Evolutionary conservation across 2,113 vertebrate genomes (phyloP).

Genomic region (Nerophis lumbriciformis): DNA sequence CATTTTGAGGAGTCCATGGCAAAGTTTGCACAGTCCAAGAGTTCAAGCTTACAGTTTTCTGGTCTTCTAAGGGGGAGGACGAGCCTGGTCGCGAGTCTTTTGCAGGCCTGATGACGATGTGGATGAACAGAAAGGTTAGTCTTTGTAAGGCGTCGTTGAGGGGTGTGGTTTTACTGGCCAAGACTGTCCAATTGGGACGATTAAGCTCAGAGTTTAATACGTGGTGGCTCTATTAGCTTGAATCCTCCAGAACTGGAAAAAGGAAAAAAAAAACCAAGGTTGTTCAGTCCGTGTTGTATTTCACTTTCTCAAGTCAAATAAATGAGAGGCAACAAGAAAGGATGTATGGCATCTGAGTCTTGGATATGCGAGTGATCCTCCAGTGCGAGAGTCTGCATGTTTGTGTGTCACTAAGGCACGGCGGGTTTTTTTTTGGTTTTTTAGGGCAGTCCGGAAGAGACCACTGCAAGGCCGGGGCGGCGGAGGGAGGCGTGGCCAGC

Average conservation of each 20-base stretch:
- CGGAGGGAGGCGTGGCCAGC: slow-evolving; percentile 83
- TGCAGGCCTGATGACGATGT: slow-evolving; percentile 72
- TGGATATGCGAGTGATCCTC: slow-evolving; percentile 24
- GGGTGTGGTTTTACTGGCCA: slow-evolving; percentile 39
- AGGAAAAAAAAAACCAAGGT: neutral
- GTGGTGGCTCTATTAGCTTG: slow-evolving; percentile 71
- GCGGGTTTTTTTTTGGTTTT: slow-evolving; percentile 93
- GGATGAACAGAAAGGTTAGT: slow-evolving; percentile 46
- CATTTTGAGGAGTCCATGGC: slow-evolving; percentile 78
- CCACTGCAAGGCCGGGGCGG: slow-evolving; percentile 93
- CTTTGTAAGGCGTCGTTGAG: slow-evolving; percentile 63
- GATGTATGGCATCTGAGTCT: slow-evolving; percentile 38
- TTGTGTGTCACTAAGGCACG: slow-evolving; percentile 91
- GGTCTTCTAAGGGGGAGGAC: slow-evolving; percentile 70
- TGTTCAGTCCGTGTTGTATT: slow-evolving; percentile 30
- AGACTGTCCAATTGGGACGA: slow-evolving; percentile 38
- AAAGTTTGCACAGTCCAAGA: slow-evolving; percentile 66
- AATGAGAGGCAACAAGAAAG: slow-evolving; percentile 55
- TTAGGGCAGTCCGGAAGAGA: slow-evolving; percentile 98
- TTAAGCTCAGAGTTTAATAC: slow-evolving; percentile 59
- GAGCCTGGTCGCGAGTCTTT: slow-evolving; percentile 58
- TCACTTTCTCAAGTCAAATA: slow-evolving; percentile 43
- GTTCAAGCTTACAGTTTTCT: slow-evolving; percentile 77
- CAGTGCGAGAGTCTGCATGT: slow-evolving; percentile 40
- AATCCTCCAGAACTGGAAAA: slow-evolving; percentile 15